Evolutionary conservation across 2,113 vertebrate genomes (phyloP).

Genomic region (Ivindomyrus marchei): DNA sequence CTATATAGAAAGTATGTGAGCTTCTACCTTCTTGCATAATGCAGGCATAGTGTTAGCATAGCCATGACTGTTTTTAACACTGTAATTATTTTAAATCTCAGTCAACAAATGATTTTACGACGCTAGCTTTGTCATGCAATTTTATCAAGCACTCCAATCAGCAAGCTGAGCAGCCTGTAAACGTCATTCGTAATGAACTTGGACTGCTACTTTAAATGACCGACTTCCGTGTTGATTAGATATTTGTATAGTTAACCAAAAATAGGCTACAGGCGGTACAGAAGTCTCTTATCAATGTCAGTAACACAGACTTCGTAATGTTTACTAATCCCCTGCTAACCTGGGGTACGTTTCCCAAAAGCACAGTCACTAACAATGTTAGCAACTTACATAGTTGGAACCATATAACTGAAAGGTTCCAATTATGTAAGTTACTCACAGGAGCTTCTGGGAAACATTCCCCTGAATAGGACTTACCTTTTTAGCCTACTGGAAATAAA

Average conservation of each 20-base stretch:
- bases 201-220: neutral
- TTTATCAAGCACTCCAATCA: neutral
- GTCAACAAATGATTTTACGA: neutral
- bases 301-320: neutral
- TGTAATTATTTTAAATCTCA: too few species aligned
- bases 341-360: neutral
- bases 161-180: neutral
- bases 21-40: neutral
- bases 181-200: neutral
- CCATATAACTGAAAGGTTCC: neutral
- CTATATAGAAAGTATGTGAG: neutral
- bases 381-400: neutral
- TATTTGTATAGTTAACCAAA: neutral
- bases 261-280: too few species aligned
- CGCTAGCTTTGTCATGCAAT: neutral
- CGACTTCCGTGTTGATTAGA: neutral
- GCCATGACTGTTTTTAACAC: too few species aligned
- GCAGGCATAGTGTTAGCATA: too few species aligned
- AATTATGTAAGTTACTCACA: neutral
- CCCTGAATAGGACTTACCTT: too few species aligned
- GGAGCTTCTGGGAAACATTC: neutral
- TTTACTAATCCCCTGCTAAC: neutral
- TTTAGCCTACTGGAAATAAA: neutral
- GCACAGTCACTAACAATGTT: neutral
- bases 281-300: neutral